Evolutionary conservation across 2,113 vertebrate genomes (phyloP).

Genomic region (Pampusana beccarii): DNA sequence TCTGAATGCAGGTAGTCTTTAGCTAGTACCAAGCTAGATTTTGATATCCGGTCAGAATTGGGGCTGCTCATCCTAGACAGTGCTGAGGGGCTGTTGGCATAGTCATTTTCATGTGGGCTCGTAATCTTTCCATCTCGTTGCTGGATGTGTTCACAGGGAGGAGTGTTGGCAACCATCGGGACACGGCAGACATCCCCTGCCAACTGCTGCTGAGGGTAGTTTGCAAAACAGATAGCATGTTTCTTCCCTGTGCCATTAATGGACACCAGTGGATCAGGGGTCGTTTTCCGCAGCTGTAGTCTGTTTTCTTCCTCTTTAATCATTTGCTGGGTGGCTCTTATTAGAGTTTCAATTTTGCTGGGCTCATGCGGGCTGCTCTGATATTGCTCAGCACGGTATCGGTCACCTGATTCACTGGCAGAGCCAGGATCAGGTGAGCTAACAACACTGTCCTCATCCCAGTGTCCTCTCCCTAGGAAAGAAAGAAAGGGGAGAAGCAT

Average conservation of each 20-base stretch:
- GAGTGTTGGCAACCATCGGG: conserved; percentile 73
- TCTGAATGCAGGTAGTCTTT: conserved; percentile 92
- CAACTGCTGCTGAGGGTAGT: conserved; percentile 81
- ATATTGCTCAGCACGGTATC: conserved; percentile 85
- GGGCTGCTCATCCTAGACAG: conserved; percentile 91
- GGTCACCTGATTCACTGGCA: conserved; percentile 91
- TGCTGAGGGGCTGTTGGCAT: conserved; percentile 84
- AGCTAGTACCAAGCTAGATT: conserved; percentile 79
- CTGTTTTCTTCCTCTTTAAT: conserved; percentile 97
- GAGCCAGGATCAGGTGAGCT: conserved; percentile 95
- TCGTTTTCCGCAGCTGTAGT: conserved; percentile 82
- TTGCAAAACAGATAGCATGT: conserved; percentile 83
- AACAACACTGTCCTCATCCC: conserved; percentile 94
- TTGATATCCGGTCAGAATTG: conserved; percentile 84
- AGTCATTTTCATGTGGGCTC: conserved; percentile 83
- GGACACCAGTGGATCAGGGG: conserved; percentile 78
- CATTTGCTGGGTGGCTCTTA: conserved; percentile 97
- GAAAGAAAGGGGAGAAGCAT: conserved; percentile 4
- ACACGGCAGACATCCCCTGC: conserved; percentile 80
- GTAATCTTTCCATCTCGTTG: conserved; percentile 83
- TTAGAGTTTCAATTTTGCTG: conserved; percentile 94
- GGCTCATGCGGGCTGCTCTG: conserved; percentile 88
- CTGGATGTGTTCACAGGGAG: conserved; percentile 83
- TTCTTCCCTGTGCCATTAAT: conserved; percentile 88
- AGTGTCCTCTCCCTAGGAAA: conserved; percentile 86